phyloP scores from a whole-genome alignment of 1,140 invertebrate genomes.

The Drosophila nebulosa region DNA sequence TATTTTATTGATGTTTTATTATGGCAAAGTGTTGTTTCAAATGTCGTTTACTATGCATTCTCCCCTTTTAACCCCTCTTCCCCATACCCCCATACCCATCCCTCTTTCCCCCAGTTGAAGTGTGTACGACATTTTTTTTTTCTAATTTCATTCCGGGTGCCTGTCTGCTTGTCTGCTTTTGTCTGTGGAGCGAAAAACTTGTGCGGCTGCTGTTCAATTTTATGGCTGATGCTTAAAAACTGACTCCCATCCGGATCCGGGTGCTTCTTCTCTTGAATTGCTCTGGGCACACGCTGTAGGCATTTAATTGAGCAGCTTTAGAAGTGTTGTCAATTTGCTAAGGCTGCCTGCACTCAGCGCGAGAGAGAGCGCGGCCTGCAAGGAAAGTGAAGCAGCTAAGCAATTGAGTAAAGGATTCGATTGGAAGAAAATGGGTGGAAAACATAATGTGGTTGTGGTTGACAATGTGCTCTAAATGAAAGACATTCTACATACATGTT shows the following conservation, averaged over 20 bases:
- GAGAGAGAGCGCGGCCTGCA: background rate
- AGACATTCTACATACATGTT: conserved; percentile 9
- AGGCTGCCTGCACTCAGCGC: conserved; percentile 6
- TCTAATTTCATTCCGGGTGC: background rate
- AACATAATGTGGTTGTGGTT: conserved; percentile 24
- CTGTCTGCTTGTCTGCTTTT: too few species aligned
- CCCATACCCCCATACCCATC: background rate
- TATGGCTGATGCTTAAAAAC: background rate
- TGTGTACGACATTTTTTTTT: conserved; percentile 11
- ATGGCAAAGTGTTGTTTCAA: conserved; percentile 65
- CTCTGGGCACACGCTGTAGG: conserved; percentile 19
- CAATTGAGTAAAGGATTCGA: conserved; percentile 46
- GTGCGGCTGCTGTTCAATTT: conserved; percentile 4
- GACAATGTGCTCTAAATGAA: conserved; percentile 38
- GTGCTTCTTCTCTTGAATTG: background rate
- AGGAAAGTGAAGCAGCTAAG: conserved; percentile 11
- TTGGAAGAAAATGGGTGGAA: background rate
- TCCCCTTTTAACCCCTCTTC: background rate
- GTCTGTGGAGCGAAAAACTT: background rate
- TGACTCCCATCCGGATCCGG: background rate
- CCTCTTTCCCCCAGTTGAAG: background rate
- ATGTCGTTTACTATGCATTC: conserved; percentile 36
- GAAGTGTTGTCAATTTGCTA: conserved; percentile 19
- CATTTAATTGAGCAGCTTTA: conserved; percentile 49
- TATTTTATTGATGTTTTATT: conserved; percentile 70